A percentile compares a stretch with the other conserved stretches of the same genome.
These are phyloP conservation scores for Laodelphax striatellus DNA, from an alignment of 1,140 invertebrate genomes.

Conservation along the genomic window DNA sequence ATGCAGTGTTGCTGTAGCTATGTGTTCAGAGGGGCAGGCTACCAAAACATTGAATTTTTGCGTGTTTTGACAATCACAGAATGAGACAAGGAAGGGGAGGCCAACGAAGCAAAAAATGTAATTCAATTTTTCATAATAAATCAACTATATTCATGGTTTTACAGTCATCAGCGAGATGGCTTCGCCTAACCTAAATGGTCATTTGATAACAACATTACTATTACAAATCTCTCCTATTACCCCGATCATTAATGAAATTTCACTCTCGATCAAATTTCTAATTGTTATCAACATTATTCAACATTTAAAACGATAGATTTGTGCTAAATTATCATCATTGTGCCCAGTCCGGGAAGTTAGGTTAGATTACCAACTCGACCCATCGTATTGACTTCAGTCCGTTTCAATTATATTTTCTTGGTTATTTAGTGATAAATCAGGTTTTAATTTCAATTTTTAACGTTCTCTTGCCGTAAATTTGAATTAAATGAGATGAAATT, in stretches of 20 bases:
- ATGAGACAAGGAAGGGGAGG: conserved; percentile 40
- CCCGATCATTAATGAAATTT: not conserved
- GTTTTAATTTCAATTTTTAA: no score
- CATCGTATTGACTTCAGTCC: no score
- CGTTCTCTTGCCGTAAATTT: no score
- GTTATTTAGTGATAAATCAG: no score
- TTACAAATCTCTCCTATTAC: not conserved
- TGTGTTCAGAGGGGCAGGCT: conserved; percentile 24
- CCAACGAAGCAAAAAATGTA: conserved; percentile 39
- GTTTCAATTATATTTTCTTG: no score
- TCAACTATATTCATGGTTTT: not conserved
- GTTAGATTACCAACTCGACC: no score
- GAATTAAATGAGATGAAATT: no score
- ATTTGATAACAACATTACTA: not conserved
- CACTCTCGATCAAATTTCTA: not conserved
- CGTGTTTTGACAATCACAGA: conserved; percentile 29
- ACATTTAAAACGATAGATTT: not conserved
- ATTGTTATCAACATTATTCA: not conserved
- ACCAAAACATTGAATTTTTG: conserved; percentile 27
- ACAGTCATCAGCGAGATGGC: not conserved
- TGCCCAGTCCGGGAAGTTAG: no score
- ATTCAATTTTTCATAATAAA: conserved; percentile 20
- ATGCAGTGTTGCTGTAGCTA: conserved; percentile 20
- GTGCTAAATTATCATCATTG: no score
- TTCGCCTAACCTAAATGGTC: not conserved